Base-by-base conservation (phyloP, 2,888 invertebrate genomes). In the Molorchus minor region DNA sequence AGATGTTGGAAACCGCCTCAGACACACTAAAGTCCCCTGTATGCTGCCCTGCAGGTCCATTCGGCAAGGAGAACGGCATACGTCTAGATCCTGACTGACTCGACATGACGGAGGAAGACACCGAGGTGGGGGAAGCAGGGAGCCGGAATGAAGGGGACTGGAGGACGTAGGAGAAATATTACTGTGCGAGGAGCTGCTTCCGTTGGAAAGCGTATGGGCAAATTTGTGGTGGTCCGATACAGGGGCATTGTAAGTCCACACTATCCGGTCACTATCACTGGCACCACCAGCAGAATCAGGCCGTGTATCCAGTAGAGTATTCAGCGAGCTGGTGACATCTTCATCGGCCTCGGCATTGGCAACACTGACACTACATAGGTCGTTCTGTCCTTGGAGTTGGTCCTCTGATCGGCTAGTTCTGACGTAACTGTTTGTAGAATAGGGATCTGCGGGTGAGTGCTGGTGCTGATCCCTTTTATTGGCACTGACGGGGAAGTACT, bases 201-300 rank as follows among this genome's bases (percentile, higher is more conserved):
- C 84, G 67, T 85, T 86, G 47, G 86, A 86, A 13, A 86, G 83
- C 72, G 86, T 84, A 75, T 86, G 87, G 68, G 82, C 82, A 51
- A 82, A 80, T 67, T 86, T 84, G 55, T 73, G 71, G 40, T 73
- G 69, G 43, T 71, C 73, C 35, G 87, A 85, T 38, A 88, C 86
- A n/a, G 94, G 93, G 59, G 94, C 93, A 84, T 94, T 94, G 84
- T 93, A 94, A 49, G 94, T 94, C 94, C 94, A 94, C 49, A 94
- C 93, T 77, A 94, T 93, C 72, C 93, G 87, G 63, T 70, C 72
- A 47, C 65, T 62, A 38, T 71, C 72, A 53, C 70, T 70, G 56
- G 67, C 65, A 45, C 75, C 61, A 57, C 65, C 64, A n/a, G 69
- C 71, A n/a, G 68, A 69, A 45, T 80, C 79, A 25, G 77, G 78